These are phyloP conservation scores for Orchestia grillus DNA, from an alignment of 1,140 invertebrate species.

Conservation along the genomic window DNA sequence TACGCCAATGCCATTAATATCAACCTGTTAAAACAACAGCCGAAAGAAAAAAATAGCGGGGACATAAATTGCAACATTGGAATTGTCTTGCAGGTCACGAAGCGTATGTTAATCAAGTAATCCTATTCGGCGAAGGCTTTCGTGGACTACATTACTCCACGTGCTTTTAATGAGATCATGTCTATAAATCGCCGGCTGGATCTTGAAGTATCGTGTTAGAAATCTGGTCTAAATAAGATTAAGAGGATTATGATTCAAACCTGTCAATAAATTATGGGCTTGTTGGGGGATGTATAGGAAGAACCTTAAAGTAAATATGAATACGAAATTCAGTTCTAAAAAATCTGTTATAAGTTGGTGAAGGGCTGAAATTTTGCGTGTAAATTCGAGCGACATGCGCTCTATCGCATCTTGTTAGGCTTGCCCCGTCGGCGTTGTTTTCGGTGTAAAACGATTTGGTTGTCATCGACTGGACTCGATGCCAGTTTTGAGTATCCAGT, in stretches of 20 bases:
- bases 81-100: constrained; percentile 38
- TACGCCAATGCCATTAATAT: constrained; percentile 36
- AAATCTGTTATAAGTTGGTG: neutral
- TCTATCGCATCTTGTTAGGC: neutral
- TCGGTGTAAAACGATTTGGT: too few species aligned
- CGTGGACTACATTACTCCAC: constrained; percentile 12
- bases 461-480: too few species aligned
- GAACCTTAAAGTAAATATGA: neutral
- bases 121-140: neutral
- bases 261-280: neutral
- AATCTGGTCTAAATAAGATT: constrained; percentile 30
- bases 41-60: neutral
- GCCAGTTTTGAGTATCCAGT: too few species aligned
- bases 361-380: neutral
- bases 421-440: neutral
- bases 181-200: constrained; percentile 28
- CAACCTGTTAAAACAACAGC: constrained; percentile 15
- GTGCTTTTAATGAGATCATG: constrained; percentile 28
- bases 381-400: neutral
- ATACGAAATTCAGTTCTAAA: neutral
- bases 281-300: neutral
- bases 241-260: neutral
- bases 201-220: constrained; percentile 16
- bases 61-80: constrained; percentile 26
- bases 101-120: constrained; percentile 28